Evolutionary conservation across 2,888 invertebrate genomes (phyloP), one percentile per base, ranked within the genome.

Genomic region (Mayetiola destructor): DNA sequence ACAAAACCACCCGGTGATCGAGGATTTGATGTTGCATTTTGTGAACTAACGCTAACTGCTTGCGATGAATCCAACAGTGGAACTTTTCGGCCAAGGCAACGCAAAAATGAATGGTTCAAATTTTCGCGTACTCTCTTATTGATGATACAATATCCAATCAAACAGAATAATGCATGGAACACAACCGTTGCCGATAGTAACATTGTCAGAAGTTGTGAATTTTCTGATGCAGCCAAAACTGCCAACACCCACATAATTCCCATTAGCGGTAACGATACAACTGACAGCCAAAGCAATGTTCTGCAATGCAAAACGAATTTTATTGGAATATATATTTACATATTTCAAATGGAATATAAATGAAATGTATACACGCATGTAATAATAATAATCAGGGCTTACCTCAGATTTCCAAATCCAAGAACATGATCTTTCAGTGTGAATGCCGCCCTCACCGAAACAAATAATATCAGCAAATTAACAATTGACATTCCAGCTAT

Each of bases 401-500:
- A 84, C 79, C 87, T 80, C 59, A 89, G 73, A 70, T 87, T 87
- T 21, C 87, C 87, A 66, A 88, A 86, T 59, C 93, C 93, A 60
- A 88, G 80, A 23, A 93, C 87, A 66, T 91, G 90, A 64, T 91
- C 91, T 67, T 92, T 84, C 1, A 92, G 77, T 1, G 91, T 88
- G 67, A 93, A 92, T 27, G 93, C 93, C 0, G 94, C 94, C 61
- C 87, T 80, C 3, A 94, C 83, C 32, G 92, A 91, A 60, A 92
- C 80, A 14, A 90, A 80, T 16, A 94, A 80, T 61, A 88, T 84
- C 29, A 84, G 76, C 4, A 94, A 76, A 66, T 90, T 91, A 5
- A 85, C 80, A 29, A 81, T 72, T 0, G 90, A 87, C 66, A 87
- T 80, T 59, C 83, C 78, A 32, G 83, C 86, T 30, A 93, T 85